Percentiles rank a stretch among this genome's conserved stretches.
These are phyloP conservation scores for Syngnathus rostellatus DNA, from an alignment of 2,797 vertebrate species.

Conservation along the genomic window DNA sequence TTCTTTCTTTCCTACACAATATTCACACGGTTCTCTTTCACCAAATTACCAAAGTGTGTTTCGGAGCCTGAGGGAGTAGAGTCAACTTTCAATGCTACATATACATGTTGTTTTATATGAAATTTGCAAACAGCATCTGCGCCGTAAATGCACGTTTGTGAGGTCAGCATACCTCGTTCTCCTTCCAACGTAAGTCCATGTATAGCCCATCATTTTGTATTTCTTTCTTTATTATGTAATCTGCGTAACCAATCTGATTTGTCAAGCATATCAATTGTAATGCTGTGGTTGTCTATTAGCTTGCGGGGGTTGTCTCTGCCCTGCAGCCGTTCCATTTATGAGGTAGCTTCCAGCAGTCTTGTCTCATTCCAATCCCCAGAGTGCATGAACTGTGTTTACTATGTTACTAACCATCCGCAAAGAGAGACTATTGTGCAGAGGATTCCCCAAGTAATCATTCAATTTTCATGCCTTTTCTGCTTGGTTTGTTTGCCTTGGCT, in stretches of 20 bases:
- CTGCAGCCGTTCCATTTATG: conserved; percentile 29
- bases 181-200: conserved; percentile 20
- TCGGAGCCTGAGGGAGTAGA: neutral
- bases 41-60: neutral
- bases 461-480: conserved; percentile 52
- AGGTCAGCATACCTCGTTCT: conserved; percentile 13
- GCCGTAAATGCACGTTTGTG: neutral
- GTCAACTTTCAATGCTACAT: neutral
- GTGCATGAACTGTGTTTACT: conserved; percentile 39
- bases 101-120: neutral
- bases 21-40: neutral
- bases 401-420: conserved; percentile 50
- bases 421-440: conserved; percentile 55
- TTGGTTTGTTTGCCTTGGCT: conserved; percentile 45
- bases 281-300: conserved; percentile 47
- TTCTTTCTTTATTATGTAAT: conserved; percentile 17
- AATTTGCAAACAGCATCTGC: neutral
- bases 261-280: conserved; percentile 36
- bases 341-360: conserved; percentile 32
- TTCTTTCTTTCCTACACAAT: neutral
- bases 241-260: conserved; percentile 49
- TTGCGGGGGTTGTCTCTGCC: conserved; percentile 19
- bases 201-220: conserved; percentile 25
- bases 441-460: conserved; percentile 55
- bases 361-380: conserved; percentile 34